A percentile compares a stretch with the other conserved stretches of the same genome.
Evolutionary conservation across 2,888 invertebrate species (phyloP).

Genomic region (Stegana nigrithorax): DNA sequence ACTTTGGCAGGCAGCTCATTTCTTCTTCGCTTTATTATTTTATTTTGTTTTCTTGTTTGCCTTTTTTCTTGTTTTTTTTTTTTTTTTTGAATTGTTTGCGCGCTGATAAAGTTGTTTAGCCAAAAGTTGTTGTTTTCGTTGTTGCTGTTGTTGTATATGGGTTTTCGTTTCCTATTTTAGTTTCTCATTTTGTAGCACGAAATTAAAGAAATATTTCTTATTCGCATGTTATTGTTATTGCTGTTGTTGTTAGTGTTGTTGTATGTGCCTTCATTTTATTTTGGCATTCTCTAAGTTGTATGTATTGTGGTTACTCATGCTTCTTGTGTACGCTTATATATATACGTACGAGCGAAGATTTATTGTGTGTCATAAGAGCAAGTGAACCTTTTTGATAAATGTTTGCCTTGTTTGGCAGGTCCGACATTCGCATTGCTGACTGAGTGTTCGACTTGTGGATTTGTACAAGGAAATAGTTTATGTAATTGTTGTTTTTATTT

Average conservation of each 20-base stretch:
- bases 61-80: too few species aligned
- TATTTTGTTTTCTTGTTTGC: background rate
- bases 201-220: constrained; percentile 2
- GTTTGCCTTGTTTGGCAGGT: background rate
- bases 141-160: background rate
- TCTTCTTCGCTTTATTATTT: too few species aligned
- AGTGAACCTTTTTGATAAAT: background rate
- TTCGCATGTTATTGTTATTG: background rate
- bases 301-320: background rate
- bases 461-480: too few species aligned
- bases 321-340: too few species aligned
- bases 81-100: too few species aligned
- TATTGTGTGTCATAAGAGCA: background rate
- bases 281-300: background rate
- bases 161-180: background rate
- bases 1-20: background rate
- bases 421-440: too few species aligned
- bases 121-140: background rate
- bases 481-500: too few species aligned
- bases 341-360: background rate
- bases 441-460: too few species aligned
- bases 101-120: background rate
- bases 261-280: background rate
- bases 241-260: too few species aligned
- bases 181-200: background rate